A percentile compares a stretch with the other conserved stretches of the same genome.
These are phyloP conservation scores for Agriopis leucophaearia DNA, from an alignment of 2,888 invertebrate genomes.

Conservation along the genomic window DNA sequence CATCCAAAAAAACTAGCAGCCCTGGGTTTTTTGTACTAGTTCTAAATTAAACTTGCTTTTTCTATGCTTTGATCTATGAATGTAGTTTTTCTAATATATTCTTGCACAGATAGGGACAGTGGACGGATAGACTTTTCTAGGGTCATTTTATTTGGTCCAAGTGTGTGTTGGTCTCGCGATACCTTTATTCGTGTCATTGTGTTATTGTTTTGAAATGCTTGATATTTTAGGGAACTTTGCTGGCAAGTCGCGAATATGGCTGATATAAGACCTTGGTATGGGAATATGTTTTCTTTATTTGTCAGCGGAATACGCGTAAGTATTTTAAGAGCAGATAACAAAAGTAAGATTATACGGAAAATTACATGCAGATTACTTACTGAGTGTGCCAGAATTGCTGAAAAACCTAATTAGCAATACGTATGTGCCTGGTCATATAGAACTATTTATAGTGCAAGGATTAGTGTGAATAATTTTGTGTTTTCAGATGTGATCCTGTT, in stretches of 20 bases:
- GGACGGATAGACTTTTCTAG: background rate
- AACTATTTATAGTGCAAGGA: background rate
- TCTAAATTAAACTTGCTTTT: no score
- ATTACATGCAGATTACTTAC: background rate
- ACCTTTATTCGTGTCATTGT: conserved; percentile 29
- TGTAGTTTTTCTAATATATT: background rate
- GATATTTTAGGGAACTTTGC: conserved; percentile 13
- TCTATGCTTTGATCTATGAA: no score
- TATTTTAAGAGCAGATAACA: background rate
- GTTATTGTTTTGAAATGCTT: conserved; percentile 15
- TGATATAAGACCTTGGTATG: background rate
- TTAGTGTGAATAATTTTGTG: background rate
- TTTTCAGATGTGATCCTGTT: conserved; percentile 3
- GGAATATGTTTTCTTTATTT: conserved; percentile 6
- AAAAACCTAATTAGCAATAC: no score
- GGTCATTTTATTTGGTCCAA: background rate
- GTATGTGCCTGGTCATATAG: no score
- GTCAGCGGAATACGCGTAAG: conserved; percentile 4
- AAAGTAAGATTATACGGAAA: background rate
- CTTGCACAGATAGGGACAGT: background rate
- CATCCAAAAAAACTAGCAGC: no score
- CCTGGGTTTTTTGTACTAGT: no score
- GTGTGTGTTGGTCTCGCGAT: no score
- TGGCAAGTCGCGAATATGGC: background rate
- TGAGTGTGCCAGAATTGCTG: no score